These are phyloP conservation scores for Auanema freiburgensis DNA, from an alignment of 2,888 invertebrate genomes.

Conservation along the genomic window DNA sequence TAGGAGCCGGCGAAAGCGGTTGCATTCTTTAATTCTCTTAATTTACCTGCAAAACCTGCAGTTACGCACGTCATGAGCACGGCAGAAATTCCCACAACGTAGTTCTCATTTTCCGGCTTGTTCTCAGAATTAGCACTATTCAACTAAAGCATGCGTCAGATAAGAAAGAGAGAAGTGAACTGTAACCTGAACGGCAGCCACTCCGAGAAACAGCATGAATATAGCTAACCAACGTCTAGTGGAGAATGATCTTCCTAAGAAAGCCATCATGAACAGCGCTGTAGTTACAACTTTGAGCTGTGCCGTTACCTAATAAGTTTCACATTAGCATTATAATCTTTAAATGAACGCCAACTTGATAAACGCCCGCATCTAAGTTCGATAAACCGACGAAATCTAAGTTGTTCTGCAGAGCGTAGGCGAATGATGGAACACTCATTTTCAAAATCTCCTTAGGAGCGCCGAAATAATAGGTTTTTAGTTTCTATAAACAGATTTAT, in stretches of 20 bases:
- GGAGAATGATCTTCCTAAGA: conserved; percentile 63
- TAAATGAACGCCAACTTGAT: conserved; percentile 50
- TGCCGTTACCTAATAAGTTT: conserved; percentile 57
- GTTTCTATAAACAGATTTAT: conserved; percentile 27
- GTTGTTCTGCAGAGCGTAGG: conserved; percentile 64
- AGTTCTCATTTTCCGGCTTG: conserved; percentile 47
- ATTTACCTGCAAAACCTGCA: conserved; percentile 64
- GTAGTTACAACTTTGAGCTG: conserved; percentile 65
- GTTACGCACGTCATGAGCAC: conserved; percentile 64
- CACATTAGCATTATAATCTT: not conserved
- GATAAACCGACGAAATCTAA: conserved; percentile 64
- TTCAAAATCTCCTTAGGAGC: conserved; percentile 62
- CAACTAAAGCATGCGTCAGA: conserved; percentile 28
- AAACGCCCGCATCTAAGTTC: conserved; percentile 64
- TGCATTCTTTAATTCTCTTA: not conserved
- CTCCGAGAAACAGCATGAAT: conserved; percentile 61
- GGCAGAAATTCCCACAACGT: conserved; percentile 58
- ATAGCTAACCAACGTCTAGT: conserved; percentile 62
- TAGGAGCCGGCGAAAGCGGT: not conserved
- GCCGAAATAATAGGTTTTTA: conserved; percentile 52
- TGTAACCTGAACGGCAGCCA: conserved; percentile 62
- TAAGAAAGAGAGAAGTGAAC: conserved; percentile 9
- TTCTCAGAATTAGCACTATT: conserved; percentile 34
- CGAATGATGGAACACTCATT: conserved; percentile 64
- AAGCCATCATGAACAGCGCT: conserved; percentile 64